phyloP scores from a whole-genome alignment of 2,113 vertebrate species.

The Albula glossodonta region DNA sequence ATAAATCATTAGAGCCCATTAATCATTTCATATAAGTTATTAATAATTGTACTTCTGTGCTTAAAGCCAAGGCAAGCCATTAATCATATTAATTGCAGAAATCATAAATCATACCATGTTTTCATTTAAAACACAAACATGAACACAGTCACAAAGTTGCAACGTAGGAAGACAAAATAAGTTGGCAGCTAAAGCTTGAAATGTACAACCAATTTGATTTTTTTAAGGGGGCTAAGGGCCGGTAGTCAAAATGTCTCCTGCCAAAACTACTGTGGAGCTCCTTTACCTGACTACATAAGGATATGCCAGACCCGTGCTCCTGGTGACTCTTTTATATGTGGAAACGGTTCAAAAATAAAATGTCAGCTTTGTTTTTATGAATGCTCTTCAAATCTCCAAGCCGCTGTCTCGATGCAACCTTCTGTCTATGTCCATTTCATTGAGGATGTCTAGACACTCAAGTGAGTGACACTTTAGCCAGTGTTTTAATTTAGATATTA shows the following conservation, averaged over 20 bases:
- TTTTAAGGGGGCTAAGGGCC: too few relatives aligned
- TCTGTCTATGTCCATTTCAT: slow-evolving; percentile 5
- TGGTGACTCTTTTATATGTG: too few relatives aligned
- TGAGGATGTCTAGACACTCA: slow-evolving; percentile 16
- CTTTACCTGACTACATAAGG: neutral
- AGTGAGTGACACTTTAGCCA: neutral
- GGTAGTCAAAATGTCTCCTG: neutral
- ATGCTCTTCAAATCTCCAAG: neutral
- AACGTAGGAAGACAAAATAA: neutral
- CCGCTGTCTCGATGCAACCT: neutral
- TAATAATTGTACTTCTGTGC: neutral
- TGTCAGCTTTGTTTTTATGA: neutral
- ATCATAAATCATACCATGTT: neutral
- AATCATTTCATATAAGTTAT: neutral
- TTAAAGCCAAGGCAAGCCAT: neutral
- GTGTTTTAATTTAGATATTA: slow-evolving; percentile 4
- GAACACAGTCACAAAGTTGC: neutral
- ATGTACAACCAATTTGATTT: too few relatives aligned
- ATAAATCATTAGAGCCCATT: neutral
- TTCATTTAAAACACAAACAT: slow-evolving; percentile 2
- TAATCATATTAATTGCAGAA: neutral
- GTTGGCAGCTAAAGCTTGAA: neutral
- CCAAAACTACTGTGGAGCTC: neutral
- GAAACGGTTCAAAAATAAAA: neutral
- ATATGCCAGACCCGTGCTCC: neutral